Conservation (phyloP, 2,797 vertebrate species). For the Squalus acanthias region DNA sequence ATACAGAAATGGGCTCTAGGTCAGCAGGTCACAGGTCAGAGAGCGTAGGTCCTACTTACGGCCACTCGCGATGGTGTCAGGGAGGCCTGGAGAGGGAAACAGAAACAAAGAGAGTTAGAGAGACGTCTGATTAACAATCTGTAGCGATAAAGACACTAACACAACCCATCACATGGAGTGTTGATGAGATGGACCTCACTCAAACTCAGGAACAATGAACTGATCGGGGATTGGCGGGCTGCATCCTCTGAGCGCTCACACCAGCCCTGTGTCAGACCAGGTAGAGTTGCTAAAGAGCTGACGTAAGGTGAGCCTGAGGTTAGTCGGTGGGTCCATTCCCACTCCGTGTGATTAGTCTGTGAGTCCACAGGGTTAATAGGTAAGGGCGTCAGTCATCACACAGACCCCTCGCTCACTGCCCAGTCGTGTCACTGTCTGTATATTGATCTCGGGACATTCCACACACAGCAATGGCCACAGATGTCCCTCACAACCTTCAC, state of each 20-base stretch:
- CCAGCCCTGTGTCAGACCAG: too few species aligned
- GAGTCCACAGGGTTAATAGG: not conserved
- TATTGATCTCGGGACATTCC: not conserved
- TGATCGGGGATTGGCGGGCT: not conserved
- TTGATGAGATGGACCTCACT: too few species aligned
- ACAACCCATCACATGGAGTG: too few species aligned
- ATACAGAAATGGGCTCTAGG: not conserved
- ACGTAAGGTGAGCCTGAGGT: not conserved
- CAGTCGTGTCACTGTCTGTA: not conserved
- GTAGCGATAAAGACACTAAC: not conserved
- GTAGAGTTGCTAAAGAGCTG: not conserved
- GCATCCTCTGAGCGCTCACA: too few species aligned
- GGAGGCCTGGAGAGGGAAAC: slow-evolving; percentile 75
- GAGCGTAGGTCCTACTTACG: slow-evolving; percentile 75
- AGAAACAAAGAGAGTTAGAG: slow-evolving; percentile 46
- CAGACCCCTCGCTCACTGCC: not conserved
- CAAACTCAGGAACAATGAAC: too few species aligned
- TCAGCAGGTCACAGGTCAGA: not conserved
- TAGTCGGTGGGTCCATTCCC: not conserved
- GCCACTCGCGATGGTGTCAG: slow-evolving; percentile 93
- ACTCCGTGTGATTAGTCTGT: not conserved
- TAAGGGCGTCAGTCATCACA: not conserved
- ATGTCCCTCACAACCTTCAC: too few species aligned
- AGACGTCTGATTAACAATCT: not conserved
- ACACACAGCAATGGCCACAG: too few species aligned